A percentile compares a stretch with the other conserved stretches of the same genome.
phyloP scores from a whole-genome alignment of 1,140 invertebrate genomes.

The Anthonomus grandis region DNA sequence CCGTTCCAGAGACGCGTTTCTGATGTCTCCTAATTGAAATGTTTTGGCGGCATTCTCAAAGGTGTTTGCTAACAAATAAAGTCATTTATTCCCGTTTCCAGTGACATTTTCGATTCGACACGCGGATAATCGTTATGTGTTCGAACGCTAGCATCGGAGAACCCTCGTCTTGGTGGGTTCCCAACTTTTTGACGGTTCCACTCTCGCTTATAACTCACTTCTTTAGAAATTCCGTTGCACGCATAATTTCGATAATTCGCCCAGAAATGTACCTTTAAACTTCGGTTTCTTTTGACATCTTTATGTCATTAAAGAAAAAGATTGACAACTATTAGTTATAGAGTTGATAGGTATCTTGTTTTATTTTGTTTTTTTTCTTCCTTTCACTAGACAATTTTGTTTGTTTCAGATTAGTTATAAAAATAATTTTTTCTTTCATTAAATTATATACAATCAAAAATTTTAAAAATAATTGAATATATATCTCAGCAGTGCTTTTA shows the following conservation, averaged over 20 bases:
- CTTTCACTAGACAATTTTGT: too few species aligned
- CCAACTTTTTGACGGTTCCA: constrained; percentile 9
- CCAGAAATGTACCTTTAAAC: constrained; percentile 6
- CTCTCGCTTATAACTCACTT: constrained; percentile 19
- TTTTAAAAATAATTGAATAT: too few species aligned
- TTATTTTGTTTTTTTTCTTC: too few species aligned
- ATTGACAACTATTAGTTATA: too few species aligned
- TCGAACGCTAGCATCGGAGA: not conserved
- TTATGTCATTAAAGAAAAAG: too few species aligned
- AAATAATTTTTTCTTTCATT: too few species aligned
- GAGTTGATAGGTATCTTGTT: too few species aligned
- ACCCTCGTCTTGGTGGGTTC: constrained; percentile 15
- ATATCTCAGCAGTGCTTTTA: too few species aligned
- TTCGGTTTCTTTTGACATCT: not conserved
- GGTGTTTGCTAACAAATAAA: constrained; percentile 37
- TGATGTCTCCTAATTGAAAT: constrained; percentile 31
- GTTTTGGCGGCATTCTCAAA: constrained; percentile 35
- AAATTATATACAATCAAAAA: too few species aligned
- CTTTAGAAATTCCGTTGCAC: constrained; percentile 15
- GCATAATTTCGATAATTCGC: constrained; percentile 23
- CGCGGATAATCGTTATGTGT: constrained; percentile 32
- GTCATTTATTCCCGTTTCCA: constrained; percentile 36
- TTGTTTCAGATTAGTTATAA: too few species aligned
- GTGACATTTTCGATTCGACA: constrained; percentile 33
- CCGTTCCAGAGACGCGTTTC: too few species aligned